Percentiles rank a stretch among this genome's conserved stretches.
Conservation (phyloP, 2,888 invertebrate genomes). For the Hyppa rectilinea region DNA sequence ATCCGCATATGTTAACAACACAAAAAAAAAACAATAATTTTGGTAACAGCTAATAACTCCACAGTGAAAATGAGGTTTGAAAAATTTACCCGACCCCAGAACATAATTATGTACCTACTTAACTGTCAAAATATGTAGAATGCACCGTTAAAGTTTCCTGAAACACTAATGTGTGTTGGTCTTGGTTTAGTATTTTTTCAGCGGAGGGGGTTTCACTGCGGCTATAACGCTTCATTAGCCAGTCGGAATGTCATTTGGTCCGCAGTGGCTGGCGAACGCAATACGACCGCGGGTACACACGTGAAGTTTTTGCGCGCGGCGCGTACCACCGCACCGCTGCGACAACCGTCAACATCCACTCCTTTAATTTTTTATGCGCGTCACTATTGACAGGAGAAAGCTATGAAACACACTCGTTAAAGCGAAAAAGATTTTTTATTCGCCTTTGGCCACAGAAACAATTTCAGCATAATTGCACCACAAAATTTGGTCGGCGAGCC, state of each 20-base stretch:
- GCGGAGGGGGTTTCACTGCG: constrained; percentile 64
- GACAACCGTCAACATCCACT: constrained; percentile 67
- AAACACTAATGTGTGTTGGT: constrained; percentile 45
- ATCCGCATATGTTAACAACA: background rate
- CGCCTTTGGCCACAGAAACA: constrained; percentile 45
- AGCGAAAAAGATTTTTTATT: constrained; percentile 63
- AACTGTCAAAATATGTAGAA: constrained; percentile 7
- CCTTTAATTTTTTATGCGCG: constrained; percentile 74
- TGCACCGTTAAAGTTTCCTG: constrained; percentile 43
- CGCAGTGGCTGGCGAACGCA: constrained; percentile 62
- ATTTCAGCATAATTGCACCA: constrained; percentile 53
- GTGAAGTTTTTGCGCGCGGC: constrained; percentile 73
- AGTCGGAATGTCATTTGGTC: constrained; percentile 81
- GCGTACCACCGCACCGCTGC: constrained; percentile 61
- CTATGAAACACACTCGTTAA: constrained; percentile 68
- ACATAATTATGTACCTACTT: no score
- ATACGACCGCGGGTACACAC: constrained; percentile 59
- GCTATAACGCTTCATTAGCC: constrained; percentile 79
- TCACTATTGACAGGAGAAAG: constrained; percentile 84
- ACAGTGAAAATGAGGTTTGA: background rate
- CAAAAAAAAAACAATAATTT: background rate
- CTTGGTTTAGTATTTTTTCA: constrained; percentile 33
- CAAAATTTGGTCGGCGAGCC: constrained; percentile 26
- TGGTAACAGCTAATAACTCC: background rate
- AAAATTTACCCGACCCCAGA: background rate